Evolutionary conservation across 2,797 vertebrate genomes (phyloP), one percentile per base, ranked within the genome.

Genomic region (Cichlasoma orientale): DNA sequence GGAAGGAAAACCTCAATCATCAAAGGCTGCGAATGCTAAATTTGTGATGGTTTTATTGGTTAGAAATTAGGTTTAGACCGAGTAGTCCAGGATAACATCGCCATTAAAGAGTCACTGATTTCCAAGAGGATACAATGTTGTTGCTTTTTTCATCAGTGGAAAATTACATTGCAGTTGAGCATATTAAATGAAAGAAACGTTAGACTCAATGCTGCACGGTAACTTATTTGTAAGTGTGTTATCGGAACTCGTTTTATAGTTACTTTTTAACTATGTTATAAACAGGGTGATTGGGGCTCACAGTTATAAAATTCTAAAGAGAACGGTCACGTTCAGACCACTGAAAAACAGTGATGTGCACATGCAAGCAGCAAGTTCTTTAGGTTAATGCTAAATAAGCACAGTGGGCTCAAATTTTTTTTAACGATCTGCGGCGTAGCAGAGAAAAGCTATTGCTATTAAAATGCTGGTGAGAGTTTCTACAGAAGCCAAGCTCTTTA

Each of bases 31-130:
- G 70, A 72, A 75, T 71, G 27, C 56, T 77, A 76, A 54, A 73
- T 79, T 79, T 83, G 59, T n/a, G 21, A 79, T 55, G 3, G 18
- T 74, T 58, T 75, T 59, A 70, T 70, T 68, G 56, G 53, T 82
- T 77, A 29, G 47, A 82, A 75, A 81, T 69, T n/a, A 41, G 19
- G 38, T 73, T 83, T 78, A 54, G 54, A 38, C 19, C 69, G 14
- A 47, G 56, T 25, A 59, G 52, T 31, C n/a, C 80, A 14, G 61
- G 52, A 53, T 56, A 21, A 47, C 47, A 33, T 38, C 63, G 56
- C 50, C 56, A 23, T 72, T 58, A 69, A 59, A 72, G 23, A 57
- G 72, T 55, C 7, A 29, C 33, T 23, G 27, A 54, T 79, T 50
- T 69, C 29, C 33, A 68, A 36, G 44, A 52, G 31, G 59, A 66